Percentiles rank a stretch among this genome's conserved stretches.
phyloP scores from a whole-genome alignment of 2,797 vertebrate genomes.

The Mormyrus proboscirostris region DNA sequence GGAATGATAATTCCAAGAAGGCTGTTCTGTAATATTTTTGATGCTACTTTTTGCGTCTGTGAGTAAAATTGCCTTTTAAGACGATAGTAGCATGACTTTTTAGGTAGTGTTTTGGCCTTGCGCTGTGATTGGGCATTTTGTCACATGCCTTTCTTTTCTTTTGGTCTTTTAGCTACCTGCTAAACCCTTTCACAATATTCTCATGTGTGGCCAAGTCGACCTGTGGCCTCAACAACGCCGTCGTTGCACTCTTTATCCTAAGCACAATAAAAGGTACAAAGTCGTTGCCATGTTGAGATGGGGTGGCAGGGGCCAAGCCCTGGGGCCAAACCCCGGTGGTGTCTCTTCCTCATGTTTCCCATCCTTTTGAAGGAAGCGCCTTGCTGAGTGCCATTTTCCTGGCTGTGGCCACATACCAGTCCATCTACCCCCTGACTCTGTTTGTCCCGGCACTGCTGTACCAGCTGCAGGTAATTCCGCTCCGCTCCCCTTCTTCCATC shows the following conservation, averaged over 20 bases:
- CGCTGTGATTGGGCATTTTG: background rate
- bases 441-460: conserved; percentile 85
- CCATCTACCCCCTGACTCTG: conserved; percentile 85
- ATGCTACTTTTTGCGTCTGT: background rate
- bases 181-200: conserved; percentile 92
- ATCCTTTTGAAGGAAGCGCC: conserved; percentile 69
- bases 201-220: conserved; percentile 97
- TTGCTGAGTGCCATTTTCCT: conserved; percentile 90
- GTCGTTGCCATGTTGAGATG: background rate
- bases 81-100: background rate
- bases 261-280: conserved; percentile 80
- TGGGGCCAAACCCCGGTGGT: too few relatives aligned
- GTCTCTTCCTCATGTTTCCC: background rate
- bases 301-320: background rate
- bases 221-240: conserved; percentile 84
- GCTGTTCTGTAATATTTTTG: background rate
- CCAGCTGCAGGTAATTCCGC: conserved; percentile 74
- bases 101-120: background rate
- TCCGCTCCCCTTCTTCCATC: background rate
- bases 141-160: background rate
- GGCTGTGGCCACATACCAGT: conserved; percentile 90
- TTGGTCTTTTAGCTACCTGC: conserved; percentile 72
- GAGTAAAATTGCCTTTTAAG: background rate
- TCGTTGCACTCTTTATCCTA: conserved; percentile 86
- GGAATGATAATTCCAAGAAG: background rate